A percentile compares a stretch with the other conserved stretches of the same genome.
These are phyloP conservation scores for Gymnocypris eckloni DNA, from an alignment of 2,797 vertebrate genomes.

Conservation along the genomic window DNA sequence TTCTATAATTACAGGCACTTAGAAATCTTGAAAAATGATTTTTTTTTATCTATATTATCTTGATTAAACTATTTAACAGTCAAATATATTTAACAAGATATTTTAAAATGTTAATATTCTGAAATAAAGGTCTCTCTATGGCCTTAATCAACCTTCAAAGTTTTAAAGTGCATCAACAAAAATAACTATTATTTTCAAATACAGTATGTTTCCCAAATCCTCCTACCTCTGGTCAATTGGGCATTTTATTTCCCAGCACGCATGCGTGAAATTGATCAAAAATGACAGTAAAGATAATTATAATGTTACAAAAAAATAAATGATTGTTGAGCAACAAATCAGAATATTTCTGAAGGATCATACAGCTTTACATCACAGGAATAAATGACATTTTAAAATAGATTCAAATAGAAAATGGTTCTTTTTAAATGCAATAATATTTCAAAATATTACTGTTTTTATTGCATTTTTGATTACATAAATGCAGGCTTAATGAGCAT, in stretches of 20 bases:
- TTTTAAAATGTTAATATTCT: neutral
- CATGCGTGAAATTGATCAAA: neutral
- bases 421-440: neutral
- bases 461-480: neutral
- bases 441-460: neutral
- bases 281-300: no score
- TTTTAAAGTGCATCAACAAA: neutral
- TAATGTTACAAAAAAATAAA: neutral
- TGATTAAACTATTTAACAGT: neutral
- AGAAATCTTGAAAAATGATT: neutral
- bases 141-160: neutral
- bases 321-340: neutral
- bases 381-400: no score
- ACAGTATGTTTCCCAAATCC: neutral
- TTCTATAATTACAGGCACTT: neutral
- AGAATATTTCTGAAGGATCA: neutral
- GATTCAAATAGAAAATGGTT: neutral
- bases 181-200: neutral
- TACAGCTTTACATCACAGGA: neutral
- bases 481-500: neutral
- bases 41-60: neutral
- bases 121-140: neutral
- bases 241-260: neutral
- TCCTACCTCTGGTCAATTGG: neutral
- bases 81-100: neutral